These are phyloP conservation scores for Antechinus flavipes DNA, from an alignment of 2,113 vertebrate species.

Conservation along the genomic window DNA sequence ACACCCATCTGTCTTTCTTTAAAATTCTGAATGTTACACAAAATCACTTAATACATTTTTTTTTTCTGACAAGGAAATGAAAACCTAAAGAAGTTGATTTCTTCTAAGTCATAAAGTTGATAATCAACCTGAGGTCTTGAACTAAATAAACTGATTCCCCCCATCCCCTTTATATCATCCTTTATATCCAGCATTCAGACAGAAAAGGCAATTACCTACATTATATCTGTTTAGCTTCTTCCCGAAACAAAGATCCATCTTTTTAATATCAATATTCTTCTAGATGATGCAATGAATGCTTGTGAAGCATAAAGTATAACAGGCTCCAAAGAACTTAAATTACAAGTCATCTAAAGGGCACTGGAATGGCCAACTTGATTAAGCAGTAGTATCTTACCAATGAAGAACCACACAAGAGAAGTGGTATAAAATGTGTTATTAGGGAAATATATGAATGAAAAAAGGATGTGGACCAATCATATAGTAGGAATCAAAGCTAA, in stretches of 20 bases:
- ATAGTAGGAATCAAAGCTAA: background rate
- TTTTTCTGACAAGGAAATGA: background rate
- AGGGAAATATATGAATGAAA: background rate
- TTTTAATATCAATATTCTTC: background rate
- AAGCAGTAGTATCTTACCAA: background rate
- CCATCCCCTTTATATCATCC: background rate
- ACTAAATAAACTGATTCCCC: background rate
- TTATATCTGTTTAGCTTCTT: background rate
- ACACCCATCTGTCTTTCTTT: background rate
- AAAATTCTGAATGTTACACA: background rate
- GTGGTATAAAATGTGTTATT: background rate
- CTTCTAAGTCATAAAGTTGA: background rate
- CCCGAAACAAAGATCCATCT: background rate
- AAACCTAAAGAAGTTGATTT: background rate
- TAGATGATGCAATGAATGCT: background rate
- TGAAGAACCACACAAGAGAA: background rate
- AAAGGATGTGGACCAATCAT: background rate
- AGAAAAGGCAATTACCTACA: constrained; percentile 28
- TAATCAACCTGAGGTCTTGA: background rate
- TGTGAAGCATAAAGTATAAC: background rate
- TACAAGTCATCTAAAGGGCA: background rate
- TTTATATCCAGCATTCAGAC: background rate
- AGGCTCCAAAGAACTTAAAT: background rate
- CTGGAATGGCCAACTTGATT: background rate
- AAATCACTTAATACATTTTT: background rate